Evolutionary conservation across 2,113 vertebrate genomes (phyloP).

Genomic region (Datnioides undecimradiatus): DNA sequence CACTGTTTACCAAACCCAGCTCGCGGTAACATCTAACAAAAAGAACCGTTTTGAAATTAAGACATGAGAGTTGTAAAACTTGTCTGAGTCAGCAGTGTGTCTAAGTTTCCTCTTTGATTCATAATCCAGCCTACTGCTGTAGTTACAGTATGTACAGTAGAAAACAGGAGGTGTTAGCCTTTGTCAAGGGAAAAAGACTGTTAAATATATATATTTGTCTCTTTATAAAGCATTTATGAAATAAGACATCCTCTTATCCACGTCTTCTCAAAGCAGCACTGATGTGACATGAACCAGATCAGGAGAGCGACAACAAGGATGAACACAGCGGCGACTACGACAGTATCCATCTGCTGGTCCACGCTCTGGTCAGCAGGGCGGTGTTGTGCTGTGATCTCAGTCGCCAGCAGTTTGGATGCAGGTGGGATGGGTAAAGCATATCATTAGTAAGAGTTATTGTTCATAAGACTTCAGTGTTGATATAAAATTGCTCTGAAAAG

Average conservation of each 20-base stretch:
- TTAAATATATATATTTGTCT: conserved; percentile 71
- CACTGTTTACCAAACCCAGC: conserved; percentile 19
- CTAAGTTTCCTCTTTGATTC: conserved; percentile 60
- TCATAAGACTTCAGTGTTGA: conserved; percentile 47
- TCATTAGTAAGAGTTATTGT: conserved; percentile 46
- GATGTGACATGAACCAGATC: conserved; percentile 40
- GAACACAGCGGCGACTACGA: conserved; percentile 10
- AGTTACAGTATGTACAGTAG: conserved; percentile 81
- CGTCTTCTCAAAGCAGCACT: conserved; percentile 66
- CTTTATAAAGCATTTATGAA: conserved; percentile 71
- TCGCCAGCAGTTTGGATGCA: conserved; percentile 5
- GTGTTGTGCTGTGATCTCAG: conserved; percentile 4
- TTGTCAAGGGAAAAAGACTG: conserved; percentile 14
- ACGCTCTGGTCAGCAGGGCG: background rate
- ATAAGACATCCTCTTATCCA: conserved; percentile 44
- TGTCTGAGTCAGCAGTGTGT: conserved; percentile 59
- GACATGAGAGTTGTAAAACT: conserved; percentile 65
- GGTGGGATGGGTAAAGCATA: conserved; percentile 16
- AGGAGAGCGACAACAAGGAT: conserved; percentile 23
- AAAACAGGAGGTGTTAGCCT: conserved; percentile 54
- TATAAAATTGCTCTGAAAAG: conserved; percentile 60
- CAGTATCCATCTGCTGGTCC: conserved; percentile 25
- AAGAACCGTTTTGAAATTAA: conserved; percentile 66
- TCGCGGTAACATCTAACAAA: conserved; percentile 34
- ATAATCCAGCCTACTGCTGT: conserved; percentile 67